These are phyloP conservation scores for Orthonychiurus folsomi DNA, from an alignment of 2,888 invertebrate species.

Conservation along the genomic window DNA sequence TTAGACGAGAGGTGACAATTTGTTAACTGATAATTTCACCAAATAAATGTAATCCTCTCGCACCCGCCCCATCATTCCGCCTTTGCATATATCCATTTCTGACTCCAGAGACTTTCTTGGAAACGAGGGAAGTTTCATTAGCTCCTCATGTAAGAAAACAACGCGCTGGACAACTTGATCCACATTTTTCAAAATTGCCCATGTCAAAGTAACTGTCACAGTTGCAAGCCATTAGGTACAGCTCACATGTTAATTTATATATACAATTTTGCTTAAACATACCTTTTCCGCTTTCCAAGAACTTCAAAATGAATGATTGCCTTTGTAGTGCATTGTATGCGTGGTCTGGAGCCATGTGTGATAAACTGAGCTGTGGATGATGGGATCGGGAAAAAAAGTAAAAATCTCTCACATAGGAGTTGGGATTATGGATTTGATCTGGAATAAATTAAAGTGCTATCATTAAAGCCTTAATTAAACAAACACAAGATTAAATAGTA, in stretches of 20 bases:
- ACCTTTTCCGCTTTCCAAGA: slow-evolving; percentile 89
- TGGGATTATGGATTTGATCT: slow-evolving; percentile 94
- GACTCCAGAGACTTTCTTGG: slow-evolving; percentile 96
- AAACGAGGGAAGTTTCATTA: slow-evolving; percentile 96
- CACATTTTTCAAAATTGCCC: slow-evolving; percentile 85
- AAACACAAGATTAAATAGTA: no score
- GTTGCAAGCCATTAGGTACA: no score
- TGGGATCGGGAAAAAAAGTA: slow-evolving; percentile 94
- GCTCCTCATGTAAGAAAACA: slow-evolving; percentile 94
- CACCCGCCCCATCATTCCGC: slow-evolving; percentile 79
- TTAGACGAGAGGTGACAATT: no score
- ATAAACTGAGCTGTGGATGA: slow-evolving; percentile 90
- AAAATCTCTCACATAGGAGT: slow-evolving; percentile 88
- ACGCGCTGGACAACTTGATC: slow-evolving; percentile 92
- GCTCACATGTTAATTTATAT: not conserved
- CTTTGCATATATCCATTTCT: slow-evolving; percentile 83
- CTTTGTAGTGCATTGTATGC: slow-evolving; percentile 82
- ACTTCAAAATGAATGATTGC: slow-evolving; percentile 84
- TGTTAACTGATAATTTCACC: not conserved
- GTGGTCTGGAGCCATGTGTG: slow-evolving; percentile 84
- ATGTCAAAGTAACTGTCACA: slow-evolving; percentile 61
- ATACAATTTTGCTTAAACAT: slow-evolving; percentile 6
- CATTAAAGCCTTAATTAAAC: slow-evolving; percentile 4
- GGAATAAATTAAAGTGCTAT: no score
- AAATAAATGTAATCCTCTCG: not conserved